phyloP scores from a whole-genome alignment of 2,113 vertebrate genomes.

The Herpetotheres cachinnans region DNA sequence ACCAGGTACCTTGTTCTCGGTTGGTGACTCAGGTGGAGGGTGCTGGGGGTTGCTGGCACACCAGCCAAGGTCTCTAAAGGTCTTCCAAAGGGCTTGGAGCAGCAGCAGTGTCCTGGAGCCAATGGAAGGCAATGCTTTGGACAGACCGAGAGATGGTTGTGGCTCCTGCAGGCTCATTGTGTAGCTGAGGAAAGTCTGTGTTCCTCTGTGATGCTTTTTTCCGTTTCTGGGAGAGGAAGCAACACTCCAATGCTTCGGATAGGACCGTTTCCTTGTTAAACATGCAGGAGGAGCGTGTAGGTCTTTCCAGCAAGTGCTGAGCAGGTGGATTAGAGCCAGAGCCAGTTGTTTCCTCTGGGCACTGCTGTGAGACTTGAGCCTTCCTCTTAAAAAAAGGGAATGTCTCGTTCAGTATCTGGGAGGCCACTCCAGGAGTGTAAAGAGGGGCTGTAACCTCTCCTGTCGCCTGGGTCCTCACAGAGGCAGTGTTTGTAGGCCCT shows the following conservation, averaged over 20 bases:
- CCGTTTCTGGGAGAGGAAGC: not conserved
- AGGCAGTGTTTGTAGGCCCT: not conserved
- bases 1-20: constrained; percentile 82
- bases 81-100: not conserved
- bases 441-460: not conserved
- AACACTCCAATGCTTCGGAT: accelerated
- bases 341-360: accelerated
- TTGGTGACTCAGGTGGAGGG: not conserved
- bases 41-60: not conserved
- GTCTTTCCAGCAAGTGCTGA: not conserved
- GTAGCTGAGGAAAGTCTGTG: accelerated
- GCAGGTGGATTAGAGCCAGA: not conserved
- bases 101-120: not conserved
- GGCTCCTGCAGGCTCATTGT: accelerated
- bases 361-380: accelerated
- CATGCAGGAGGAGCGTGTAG: accelerated
- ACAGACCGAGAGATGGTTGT: not conserved
- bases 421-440: accelerated
- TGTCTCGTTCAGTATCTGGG: not conserved
- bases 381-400: not conserved
- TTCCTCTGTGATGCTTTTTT: not conserved
- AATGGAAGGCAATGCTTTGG: accelerated
- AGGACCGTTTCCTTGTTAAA: not conserved
- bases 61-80: not conserved
- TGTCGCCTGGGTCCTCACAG: accelerated